A percentile compares a stretch with the other conserved stretches of the same genome.
These are phyloP conservation scores for Orycteropus afer DNA, from an alignment of 2,113 vertebrate species.

Conservation along the genomic window DNA sequence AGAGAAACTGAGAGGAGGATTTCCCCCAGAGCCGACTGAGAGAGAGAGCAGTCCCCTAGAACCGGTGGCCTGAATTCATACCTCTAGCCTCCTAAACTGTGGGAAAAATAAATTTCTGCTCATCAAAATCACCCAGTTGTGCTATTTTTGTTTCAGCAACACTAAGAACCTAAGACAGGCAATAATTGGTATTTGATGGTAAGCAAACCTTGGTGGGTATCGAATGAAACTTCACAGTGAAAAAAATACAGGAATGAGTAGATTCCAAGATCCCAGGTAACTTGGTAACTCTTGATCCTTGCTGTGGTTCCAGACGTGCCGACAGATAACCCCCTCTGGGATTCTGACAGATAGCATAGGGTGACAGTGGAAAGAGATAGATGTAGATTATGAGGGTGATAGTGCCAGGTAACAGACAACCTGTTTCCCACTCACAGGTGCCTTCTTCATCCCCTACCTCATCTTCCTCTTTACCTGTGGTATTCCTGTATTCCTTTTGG, in stretches of 20 bases:
- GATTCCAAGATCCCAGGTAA: background rate
- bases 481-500: slow-evolving; percentile 94
- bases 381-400: background rate
- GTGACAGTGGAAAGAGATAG: background rate
- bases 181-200: background rate
- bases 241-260: background rate
- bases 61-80: too few species aligned
- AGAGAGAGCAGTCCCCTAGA: background rate
- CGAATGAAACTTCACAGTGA: background rate
- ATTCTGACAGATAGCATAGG: background rate
- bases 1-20: background rate
- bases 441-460: slow-evolving; percentile 97
- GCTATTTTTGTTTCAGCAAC: background rate
- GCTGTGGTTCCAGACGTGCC: background rate
- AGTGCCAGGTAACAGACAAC: background rate
- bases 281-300: background rate
- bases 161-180: background rate
- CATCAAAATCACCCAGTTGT: background rate
- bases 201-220: background rate
- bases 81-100: background rate
- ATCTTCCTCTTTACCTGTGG: slow-evolving; percentile 97
- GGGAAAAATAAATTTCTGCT: background rate
- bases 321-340: background rate
- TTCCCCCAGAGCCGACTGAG: background rate
- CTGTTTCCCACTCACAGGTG: slow-evolving; percentile 86